Percentiles rank a stretch among this genome's conserved stretches.
Evolutionary conservation across 2,888 invertebrate genomes (phyloP).

Genomic region (Caenorhabditis sp.): DNA sequence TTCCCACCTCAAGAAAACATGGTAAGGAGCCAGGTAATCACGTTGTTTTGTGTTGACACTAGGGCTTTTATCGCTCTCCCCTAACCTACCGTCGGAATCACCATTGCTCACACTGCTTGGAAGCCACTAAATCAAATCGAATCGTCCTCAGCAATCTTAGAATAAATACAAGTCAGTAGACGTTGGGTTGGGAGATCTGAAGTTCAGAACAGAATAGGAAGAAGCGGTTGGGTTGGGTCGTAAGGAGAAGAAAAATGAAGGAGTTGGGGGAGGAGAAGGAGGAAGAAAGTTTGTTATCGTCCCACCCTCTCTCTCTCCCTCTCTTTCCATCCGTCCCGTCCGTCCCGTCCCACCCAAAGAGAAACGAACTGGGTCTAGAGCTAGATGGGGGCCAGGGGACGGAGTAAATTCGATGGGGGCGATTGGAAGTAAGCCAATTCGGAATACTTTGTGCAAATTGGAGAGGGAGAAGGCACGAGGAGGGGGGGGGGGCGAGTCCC

Average conservation of each 20-base stretch:
- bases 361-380: constrained; percentile 14
- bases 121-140: no score
- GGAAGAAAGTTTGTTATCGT: constrained; percentile 60
- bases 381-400: no score
- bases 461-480: constrained; percentile 18
- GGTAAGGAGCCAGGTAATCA: constrained; percentile 37
- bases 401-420: constrained; percentile 58
- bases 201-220: constrained; percentile 1
- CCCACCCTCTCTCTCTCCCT: constrained; percentile 17
- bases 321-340: not conserved
- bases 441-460: constrained; percentile 63
- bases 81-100: constrained; percentile 74
- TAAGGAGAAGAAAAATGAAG: constrained; percentile 9
- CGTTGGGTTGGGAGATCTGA: no score
- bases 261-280: not conserved
- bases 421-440: constrained; percentile 63
- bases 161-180: no score
- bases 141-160: no score
- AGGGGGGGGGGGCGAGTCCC: constrained; percentile 13
- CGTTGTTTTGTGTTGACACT: constrained; percentile 50
- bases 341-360: not conserved
- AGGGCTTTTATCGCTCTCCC: constrained; percentile 42
- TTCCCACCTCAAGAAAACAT: constrained; percentile 7
- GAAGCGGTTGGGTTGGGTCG: not conserved
- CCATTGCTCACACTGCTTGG: constrained; percentile 66